Percentiles rank a stretch among this genome's conserved stretches.
These are phyloP conservation scores for Microhierax caerulescens DNA, from an alignment of 2,797 vertebrate species.

Conservation along the genomic window DNA sequence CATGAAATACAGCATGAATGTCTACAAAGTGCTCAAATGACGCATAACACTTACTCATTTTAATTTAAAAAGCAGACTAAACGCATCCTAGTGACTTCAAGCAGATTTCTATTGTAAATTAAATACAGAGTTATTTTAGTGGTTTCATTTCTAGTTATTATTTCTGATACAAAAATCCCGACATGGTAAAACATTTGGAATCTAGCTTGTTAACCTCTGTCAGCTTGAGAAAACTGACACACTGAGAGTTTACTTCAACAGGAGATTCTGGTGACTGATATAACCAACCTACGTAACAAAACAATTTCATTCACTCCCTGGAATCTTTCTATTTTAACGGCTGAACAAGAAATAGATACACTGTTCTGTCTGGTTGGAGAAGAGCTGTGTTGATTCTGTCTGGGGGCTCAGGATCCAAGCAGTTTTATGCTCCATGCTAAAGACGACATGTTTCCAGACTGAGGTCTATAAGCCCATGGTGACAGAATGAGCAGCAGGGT, in stretches of 20 bases:
- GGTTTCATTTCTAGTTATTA: background rate
- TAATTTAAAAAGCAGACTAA: constrained; percentile 28
- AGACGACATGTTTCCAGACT: background rate
- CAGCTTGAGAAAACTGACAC: constrained; percentile 6
- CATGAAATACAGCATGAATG: background rate
- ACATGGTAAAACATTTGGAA: background rate
- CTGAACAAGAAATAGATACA: constrained; percentile 51
- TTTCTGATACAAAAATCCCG: background rate
- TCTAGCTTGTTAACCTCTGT: constrained; percentile 38
- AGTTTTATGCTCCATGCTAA: background rate
- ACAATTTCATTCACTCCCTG: constrained; percentile 20
- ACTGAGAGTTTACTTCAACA: constrained; percentile 8
- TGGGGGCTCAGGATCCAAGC: background rate
- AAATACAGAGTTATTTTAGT: background rate
- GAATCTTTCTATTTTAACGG: constrained; percentile 46
- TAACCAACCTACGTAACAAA: constrained; percentile 7
- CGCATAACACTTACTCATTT: background rate
- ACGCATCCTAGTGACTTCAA: background rate
- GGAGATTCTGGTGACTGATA: constrained; percentile 4
- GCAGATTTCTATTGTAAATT: background rate
- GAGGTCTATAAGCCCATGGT: background rate
- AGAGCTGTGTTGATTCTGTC: background rate
- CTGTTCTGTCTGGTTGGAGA: background rate
- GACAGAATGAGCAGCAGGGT: constrained; percentile 22
- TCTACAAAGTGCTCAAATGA: background rate